Conservation (phyloP, 2,113 vertebrate species). For the Lonchura striata region DNA sequence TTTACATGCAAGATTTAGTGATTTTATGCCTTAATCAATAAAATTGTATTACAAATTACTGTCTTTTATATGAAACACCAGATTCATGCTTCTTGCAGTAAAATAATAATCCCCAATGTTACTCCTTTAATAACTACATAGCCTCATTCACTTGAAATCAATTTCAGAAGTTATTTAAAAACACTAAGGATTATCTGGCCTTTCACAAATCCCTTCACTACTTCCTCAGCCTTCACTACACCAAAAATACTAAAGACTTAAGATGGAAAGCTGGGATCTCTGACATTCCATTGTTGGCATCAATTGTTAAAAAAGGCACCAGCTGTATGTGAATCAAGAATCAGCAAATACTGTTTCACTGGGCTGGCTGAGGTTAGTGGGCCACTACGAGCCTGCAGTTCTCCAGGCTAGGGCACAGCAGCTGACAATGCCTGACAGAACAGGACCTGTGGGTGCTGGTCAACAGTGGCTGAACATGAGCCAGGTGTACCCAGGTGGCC, state of each 20-base stretch:
- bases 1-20: not conserved
- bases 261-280: not conserved
- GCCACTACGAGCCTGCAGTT: not conserved
- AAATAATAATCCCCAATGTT: not conserved
- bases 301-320: not conserved
- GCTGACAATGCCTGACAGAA: not conserved
- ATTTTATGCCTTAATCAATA: not conserved
- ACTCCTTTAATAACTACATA: not conserved
- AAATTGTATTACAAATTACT: not conserved
- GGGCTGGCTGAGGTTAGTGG: not conserved
- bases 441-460: not conserved
- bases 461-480: accelerated
- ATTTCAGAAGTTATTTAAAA: not conserved
- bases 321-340: not conserved
- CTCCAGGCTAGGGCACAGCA: not conserved
- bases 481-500: not conserved
- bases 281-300: not conserved
- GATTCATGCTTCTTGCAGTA: not conserved
- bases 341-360: not conserved
- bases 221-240: not conserved
- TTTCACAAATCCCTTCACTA: not conserved
- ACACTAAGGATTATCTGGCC: not conserved
- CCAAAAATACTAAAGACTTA: not conserved
- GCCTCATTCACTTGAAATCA: not conserved
- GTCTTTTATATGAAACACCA: not conserved